A percentile compares a stretch with the other conserved stretches of the same genome.
These are phyloP conservation scores for Bombus cullumanus DNA, from an alignment of 1,140 invertebrate genomes.

Conservation along the genomic window DNA sequence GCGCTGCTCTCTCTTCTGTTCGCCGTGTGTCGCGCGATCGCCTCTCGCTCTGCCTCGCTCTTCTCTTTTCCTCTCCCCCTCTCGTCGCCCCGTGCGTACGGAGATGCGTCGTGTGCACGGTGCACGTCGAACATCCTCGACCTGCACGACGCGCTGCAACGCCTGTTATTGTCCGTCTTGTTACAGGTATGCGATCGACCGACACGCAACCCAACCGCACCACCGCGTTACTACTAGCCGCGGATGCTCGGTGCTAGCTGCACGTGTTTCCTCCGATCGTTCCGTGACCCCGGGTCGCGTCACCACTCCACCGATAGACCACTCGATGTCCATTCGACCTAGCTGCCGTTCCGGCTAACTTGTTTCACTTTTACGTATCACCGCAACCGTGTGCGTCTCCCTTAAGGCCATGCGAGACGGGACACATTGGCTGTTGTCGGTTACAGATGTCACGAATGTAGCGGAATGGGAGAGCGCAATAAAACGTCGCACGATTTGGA, in stretches of 20 bases:
- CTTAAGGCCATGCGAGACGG: neutral
- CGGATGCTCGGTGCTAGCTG: slow-evolving; percentile 18
- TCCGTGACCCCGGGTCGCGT: slow-evolving; percentile 58
- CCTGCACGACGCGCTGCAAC: slow-evolving; percentile 48
- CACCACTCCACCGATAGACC: slow-evolving; percentile 45
- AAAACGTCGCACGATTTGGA: neutral
- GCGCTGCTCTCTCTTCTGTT: slow-evolving; percentile 53
- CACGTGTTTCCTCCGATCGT: slow-evolving; percentile 59
- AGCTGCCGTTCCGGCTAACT: slow-evolving; percentile 15
- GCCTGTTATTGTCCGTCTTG: slow-evolving; percentile 69
- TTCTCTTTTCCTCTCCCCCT: slow-evolving; percentile 45
- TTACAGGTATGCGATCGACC: slow-evolving; percentile 52
- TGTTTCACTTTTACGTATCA: slow-evolving; percentile 41
- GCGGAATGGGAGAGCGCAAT: neutral
- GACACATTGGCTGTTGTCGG: neutral
- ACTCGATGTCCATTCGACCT: slow-evolving; percentile 16
- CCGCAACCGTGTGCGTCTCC: neutral
- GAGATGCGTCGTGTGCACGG: slow-evolving; percentile 30
- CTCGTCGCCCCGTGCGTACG: neutral
- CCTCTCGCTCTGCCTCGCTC: slow-evolving; percentile 8
- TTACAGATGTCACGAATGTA: neutral
- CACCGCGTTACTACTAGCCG: too few species aligned
- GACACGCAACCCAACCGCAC: slow-evolving; percentile 34
- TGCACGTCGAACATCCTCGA: slow-evolving; percentile 56
- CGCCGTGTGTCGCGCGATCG: slow-evolving; percentile 36